Evolutionary conservation across 2,113 vertebrate species (phyloP).

Genomic region (Leptosomus discolor): DNA sequence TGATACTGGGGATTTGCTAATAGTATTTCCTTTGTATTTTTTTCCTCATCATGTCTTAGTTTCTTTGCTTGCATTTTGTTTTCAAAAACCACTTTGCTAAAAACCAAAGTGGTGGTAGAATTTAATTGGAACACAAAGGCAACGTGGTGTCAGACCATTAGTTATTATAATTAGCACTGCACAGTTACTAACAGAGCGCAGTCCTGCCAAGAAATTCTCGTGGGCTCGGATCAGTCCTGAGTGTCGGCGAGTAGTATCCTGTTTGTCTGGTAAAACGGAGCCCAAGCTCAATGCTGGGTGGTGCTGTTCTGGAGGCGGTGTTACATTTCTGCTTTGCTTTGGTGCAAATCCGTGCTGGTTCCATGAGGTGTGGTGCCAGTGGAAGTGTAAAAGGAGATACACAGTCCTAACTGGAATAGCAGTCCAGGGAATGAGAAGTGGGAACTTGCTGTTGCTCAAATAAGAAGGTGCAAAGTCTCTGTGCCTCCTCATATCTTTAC

Average conservation of each 20-base stretch:
- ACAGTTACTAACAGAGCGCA: background rate
- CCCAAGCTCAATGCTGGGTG: accelerated
- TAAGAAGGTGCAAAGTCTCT: background rate
- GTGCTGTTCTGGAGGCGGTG: accelerated
- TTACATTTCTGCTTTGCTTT: accelerated
- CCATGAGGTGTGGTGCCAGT: background rate
- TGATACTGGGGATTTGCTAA: background rate
- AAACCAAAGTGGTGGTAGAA: background rate
- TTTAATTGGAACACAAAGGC: background rate
- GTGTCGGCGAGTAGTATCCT: accelerated
- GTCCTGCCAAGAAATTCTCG: background rate
- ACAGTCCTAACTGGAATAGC: background rate
- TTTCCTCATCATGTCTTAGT: accelerated
- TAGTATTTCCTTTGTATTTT: accelerated
- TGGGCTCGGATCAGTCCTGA: background rate
- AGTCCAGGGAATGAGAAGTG: background rate
- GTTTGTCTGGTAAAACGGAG: background rate
- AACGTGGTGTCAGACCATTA: background rate
- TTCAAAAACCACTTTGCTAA: background rate
- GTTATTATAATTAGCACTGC: background rate
- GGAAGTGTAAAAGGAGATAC: background rate
- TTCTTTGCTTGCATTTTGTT: background rate
- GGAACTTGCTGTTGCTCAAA: background rate
- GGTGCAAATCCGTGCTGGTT: background rate
- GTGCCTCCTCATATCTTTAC: background rate